These are phyloP conservation scores for Drosophila rufa DNA, from an alignment of 1,140 invertebrate species.

Conservation along the genomic window DNA sequence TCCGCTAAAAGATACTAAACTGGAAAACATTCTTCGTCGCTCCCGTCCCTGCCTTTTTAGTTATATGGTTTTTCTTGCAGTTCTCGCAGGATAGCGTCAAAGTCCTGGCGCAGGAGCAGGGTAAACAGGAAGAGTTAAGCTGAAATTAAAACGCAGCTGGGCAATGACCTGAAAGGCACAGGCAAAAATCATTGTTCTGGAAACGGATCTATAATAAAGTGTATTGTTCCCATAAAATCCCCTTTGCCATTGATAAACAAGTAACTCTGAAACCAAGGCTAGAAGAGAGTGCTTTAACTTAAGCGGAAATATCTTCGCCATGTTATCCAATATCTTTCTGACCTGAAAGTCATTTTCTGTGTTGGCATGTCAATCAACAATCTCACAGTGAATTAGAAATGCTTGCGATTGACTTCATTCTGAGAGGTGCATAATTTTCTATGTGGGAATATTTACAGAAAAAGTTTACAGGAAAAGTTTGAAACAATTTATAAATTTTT, in stretches of 20 bases:
- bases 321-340: too few relatives aligned
- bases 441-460: too few relatives aligned
- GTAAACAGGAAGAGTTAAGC: constrained; percentile 67
- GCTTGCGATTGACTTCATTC: too few relatives aligned
- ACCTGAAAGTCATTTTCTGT: too few relatives aligned
- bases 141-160: constrained; percentile 81
- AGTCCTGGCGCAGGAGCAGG: constrained; percentile 9
- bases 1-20: constrained; percentile 79
- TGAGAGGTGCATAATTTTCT: too few relatives aligned
- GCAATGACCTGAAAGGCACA: constrained; percentile 60
- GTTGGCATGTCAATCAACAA: too few relatives aligned
- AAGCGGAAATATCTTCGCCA: too few relatives aligned
- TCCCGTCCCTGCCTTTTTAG: constrained; percentile 10
- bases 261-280: not conserved
- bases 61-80: constrained; percentile 28
- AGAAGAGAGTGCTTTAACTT: too few relatives aligned
- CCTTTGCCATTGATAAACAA: not conserved
- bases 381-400: too few relatives aligned
- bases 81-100: constrained; percentile 43
- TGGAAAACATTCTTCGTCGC: constrained; percentile 58
- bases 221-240: not conserved
- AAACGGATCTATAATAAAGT: constrained; percentile 3
- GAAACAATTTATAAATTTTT: not conserved
- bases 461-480: not conserved
- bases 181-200: constrained; percentile 25